phyloP scores from a whole-genome alignment of 1,140 invertebrate genomes.

The Diorhabda elongata region DNA sequence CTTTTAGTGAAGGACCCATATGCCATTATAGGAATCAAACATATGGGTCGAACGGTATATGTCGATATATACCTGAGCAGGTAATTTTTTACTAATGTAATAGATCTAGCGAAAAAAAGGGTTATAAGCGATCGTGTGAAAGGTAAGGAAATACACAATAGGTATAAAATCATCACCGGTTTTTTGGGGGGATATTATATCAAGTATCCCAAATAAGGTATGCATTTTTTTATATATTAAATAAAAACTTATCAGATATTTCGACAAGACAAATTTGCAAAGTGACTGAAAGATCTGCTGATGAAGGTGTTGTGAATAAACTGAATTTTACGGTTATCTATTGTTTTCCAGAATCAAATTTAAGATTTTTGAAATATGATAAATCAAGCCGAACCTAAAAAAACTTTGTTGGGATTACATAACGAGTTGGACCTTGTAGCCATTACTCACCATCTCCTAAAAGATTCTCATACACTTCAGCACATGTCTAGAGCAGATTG shows the following conservation, averaged over 20 bases:
- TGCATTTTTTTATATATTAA: not conserved
- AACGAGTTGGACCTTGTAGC: too few species aligned
- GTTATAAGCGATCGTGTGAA: slow-evolving; percentile 21
- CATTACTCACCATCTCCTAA: too few species aligned
- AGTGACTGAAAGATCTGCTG: too few species aligned
- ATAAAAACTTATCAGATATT: not conserved
- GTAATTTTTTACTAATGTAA: not conserved
- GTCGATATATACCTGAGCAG: slow-evolving; percentile 12
- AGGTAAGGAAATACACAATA: not conserved
- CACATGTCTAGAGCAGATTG: too few species aligned
- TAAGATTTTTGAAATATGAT: too few species aligned
- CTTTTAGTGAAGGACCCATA: slow-evolving; percentile 17
- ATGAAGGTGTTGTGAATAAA: too few species aligned
- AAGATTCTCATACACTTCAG: too few species aligned
- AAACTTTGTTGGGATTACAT: too few species aligned
- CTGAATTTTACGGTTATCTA: too few species aligned
- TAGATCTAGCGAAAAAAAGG: slow-evolving; percentile 11
- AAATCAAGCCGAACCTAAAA: too few species aligned
- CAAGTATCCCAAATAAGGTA: not conserved
- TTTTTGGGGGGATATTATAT: not conserved
- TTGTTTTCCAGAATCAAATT: too few species aligned
- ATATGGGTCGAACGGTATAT: slow-evolving; percentile 27
- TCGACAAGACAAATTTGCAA: too few species aligned
- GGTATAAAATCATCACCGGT: not conserved
- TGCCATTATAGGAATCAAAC: slow-evolving; percentile 22